phyloP scores from a whole-genome alignment of 2,888 invertebrate genomes.

The Stegana nigrithorax region DNA sequence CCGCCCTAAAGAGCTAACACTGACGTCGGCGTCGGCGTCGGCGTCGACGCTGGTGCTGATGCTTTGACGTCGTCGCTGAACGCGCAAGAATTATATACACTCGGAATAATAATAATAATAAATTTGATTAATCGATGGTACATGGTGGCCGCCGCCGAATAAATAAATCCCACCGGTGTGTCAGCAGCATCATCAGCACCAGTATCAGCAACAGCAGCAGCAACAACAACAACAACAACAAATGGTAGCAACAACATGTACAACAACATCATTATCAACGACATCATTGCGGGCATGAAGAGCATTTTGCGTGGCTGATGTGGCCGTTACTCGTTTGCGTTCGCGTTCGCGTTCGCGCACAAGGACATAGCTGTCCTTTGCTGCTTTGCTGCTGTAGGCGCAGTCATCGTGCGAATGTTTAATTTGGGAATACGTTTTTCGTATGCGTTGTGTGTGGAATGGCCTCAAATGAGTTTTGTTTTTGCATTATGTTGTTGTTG shows the following conservation, averaged over 20 bases:
- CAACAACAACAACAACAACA: slow-evolving; percentile 5
- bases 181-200: slow-evolving; percentile 54
- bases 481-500: background rate
- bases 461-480: slow-evolving; percentile 2
- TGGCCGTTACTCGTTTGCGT: background rate
- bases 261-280: slow-evolving; percentile 43
- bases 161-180: slow-evolving; percentile 53
- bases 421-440: slow-evolving; percentile 51
- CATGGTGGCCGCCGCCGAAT: slow-evolving; percentile 44
- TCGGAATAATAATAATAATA: slow-evolving; percentile 56
- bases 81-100: too few species aligned
- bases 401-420: slow-evolving; percentile 58
- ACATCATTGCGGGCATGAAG: slow-evolving; percentile 19
- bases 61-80: too few species aligned
- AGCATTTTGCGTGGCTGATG: background rate
- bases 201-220: slow-evolving; percentile 22
- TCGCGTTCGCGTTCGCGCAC: too few species aligned
- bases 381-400: too few species aligned
- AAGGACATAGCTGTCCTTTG: slow-evolving; percentile 25
- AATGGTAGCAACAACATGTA: slow-evolving; percentile 28
- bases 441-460: background rate
- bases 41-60: too few species aligned
- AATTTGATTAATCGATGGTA: slow-evolving; percentile 60
- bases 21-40: too few species aligned
- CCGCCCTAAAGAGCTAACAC: too few species aligned